phyloP scores from a whole-genome alignment of 2,888 invertebrate genomes.

The Agrotis clavis region DNA sequence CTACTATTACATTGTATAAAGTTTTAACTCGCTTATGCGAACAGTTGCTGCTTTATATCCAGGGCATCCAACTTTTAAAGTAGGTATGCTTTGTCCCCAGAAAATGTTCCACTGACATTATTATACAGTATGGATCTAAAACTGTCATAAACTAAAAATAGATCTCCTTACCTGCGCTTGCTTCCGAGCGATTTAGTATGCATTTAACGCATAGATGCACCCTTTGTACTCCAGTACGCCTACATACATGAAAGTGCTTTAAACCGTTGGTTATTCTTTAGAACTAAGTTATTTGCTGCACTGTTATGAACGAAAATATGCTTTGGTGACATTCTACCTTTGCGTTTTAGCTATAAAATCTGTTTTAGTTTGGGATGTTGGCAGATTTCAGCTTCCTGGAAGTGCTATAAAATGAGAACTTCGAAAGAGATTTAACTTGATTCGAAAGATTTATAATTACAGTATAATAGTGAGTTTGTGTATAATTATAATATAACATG shows the following conservation, averaged over 20 bases:
- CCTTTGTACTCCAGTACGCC: slow-evolving; percentile 75
- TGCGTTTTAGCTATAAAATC: background rate
- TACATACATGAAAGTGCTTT: slow-evolving; percentile 54
- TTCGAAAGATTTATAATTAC: no score
- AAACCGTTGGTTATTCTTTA: slow-evolving; percentile 40
- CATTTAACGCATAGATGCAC: slow-evolving; percentile 80
- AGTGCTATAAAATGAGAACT: background rate
- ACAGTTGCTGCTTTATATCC: slow-evolving; percentile 22
- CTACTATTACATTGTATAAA: background rate
- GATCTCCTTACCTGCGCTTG: slow-evolving; percentile 67
- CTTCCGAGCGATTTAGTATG: slow-evolving; percentile 78
- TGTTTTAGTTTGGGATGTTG: background rate
- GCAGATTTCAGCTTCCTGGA: background rate
- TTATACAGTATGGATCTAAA: slow-evolving; percentile 43
- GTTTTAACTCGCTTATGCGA: background rate
- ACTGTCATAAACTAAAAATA: slow-evolving; percentile 71
- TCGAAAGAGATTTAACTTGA: no score
- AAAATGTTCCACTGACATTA: slow-evolving; percentile 15
- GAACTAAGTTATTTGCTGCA: slow-evolving; percentile 39
- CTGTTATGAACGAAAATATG: slow-evolving; percentile 40
- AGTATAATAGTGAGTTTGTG: no score
- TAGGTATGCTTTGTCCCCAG: slow-evolving; percentile 17
- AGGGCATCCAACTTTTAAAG: slow-evolving; percentile 13
- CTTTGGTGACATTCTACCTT: slow-evolving; percentile 17
- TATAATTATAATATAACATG: no score